Percentiles rank a stretch among this genome's conserved stretches.
Conservation (phyloP, 2,113 vertebrate genomes). For the Tragelaphus buxtoni region DNA sequence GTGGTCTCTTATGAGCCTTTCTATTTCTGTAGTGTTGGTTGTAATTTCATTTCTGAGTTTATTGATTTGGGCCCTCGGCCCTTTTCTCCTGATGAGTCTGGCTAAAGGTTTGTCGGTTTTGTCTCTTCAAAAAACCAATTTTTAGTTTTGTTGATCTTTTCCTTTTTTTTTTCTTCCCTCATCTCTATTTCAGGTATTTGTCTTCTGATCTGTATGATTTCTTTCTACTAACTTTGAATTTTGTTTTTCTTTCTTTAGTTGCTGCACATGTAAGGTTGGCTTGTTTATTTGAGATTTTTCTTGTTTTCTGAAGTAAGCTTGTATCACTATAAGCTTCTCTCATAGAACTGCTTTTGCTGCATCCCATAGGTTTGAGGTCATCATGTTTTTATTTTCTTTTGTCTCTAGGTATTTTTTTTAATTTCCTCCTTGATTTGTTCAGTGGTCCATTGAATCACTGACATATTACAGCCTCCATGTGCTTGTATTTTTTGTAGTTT, state of each 20-base stretch:
- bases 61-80: not conserved
- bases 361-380: not conserved
- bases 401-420: not conserved
- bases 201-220: not conserved
- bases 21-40: not conserved
- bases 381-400: not conserved
- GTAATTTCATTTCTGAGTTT: not conserved
- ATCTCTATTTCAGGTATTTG: not conserved
- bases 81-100: not conserved
- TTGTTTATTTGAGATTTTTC: not conserved
- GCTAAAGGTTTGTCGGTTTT: not conserved
- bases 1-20: not conserved
- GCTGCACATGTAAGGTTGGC: not conserved
- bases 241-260: not conserved
- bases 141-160: not conserved
- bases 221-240: not conserved
- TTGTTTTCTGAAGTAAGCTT: not conserved
- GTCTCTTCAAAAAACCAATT: not conserved
- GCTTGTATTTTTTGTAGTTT: not conserved
- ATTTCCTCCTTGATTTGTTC: not conserved
- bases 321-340: not conserved
- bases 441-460: not conserved
- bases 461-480: not conserved
- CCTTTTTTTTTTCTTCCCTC: not conserved
- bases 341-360: not conserved